A percentile compares a stretch with the other conserved stretches of the same genome.
Evolutionary conservation across 1,140 invertebrate genomes (phyloP).

Genomic region (Cherax quadricarinatus): DNA sequence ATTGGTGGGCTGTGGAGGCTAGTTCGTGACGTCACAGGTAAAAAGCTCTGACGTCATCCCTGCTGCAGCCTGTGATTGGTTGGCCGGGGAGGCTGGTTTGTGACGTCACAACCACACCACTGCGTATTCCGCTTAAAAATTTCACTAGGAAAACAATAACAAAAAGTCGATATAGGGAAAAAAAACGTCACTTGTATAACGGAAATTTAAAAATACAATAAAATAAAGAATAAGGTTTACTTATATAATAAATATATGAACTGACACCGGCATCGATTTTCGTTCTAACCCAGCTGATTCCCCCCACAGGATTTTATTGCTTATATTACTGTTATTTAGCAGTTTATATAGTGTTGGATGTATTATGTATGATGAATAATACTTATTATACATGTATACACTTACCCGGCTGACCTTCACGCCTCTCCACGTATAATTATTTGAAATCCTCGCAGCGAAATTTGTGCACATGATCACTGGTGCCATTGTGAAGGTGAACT

Average conservation of each 20-base stretch:
- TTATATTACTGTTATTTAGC: background rate
- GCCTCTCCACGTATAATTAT: slow-evolving; percentile 27
- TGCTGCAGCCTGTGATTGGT: no score
- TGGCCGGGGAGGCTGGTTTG: no score
- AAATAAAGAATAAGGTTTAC: background rate
- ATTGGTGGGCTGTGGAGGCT: background rate
- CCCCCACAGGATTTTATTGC: background rate
- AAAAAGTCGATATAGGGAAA: background rate
- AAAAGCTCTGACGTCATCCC: no score
- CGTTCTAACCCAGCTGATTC: background rate
- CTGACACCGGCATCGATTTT: no score
- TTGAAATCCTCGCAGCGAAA: slow-evolving; percentile 39
- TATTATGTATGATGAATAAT: background rate
- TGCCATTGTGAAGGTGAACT: slow-evolving; percentile 10
- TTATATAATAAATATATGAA: background rate
- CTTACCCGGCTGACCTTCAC: background rate
- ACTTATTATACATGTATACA: background rate
- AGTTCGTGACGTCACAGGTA: background rate
- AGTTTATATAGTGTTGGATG: background rate
- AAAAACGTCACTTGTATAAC: background rate
- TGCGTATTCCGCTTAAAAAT: background rate
- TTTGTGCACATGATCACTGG: slow-evolving; percentile 4
- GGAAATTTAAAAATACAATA: background rate
- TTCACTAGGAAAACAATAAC: background rate
- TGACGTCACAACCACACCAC: background rate